Base-by-base conservation (phyloP, 2,113 vertebrate genomes). In the Paraplagusia blochii region DNA sequence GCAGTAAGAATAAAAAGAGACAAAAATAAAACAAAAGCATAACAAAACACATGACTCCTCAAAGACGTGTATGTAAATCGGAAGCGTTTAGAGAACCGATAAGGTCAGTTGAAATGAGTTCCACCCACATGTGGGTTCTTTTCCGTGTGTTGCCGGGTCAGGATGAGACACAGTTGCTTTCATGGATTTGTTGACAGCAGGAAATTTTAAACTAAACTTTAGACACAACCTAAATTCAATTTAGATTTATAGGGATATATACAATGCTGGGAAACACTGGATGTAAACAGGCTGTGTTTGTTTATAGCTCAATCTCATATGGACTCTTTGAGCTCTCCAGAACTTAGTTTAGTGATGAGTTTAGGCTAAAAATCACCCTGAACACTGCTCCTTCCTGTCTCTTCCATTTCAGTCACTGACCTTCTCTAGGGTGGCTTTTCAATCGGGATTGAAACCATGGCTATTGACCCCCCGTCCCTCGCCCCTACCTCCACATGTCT, bases 401-500 rank as follows among this genome's bases (percentile, higher is more conserved):
- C 47, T 50, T 33, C 56, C 42, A 22, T 57, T n/a, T 61, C 53
- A 52, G 46, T 49, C 47, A 52, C 38, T 40, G 49, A 39, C 36
- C 44, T 42, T 63, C 58, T 63, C 49, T 68, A 49, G 69, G 58
- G 69, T 68, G 66, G 71, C 53, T 63, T 80, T 71, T 47, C 53
- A 44, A 42, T 17, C 48, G 66, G 86, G 22, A 89, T 80, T 81
- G 76, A 86, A 88, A 81, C 84, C 87, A 85, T 85, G 70, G 75
- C 76, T 74, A 48, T 61, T 58, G 67, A 57, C 66, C 58, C 61
- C 58, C 58, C 17, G 36, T 43, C 11, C 11, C 43, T 10, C 58
- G 62, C 54, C 62, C 54, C 34, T 17, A 59, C 15, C 58, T 65
- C 61, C 66, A 72, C 71, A 47, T 7, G 11, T 76, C 67, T 60